These are phyloP conservation scores for Leptodactylus fallax DNA, from an alignment of 2,797 vertebrate species.

Conservation along the genomic window DNA sequence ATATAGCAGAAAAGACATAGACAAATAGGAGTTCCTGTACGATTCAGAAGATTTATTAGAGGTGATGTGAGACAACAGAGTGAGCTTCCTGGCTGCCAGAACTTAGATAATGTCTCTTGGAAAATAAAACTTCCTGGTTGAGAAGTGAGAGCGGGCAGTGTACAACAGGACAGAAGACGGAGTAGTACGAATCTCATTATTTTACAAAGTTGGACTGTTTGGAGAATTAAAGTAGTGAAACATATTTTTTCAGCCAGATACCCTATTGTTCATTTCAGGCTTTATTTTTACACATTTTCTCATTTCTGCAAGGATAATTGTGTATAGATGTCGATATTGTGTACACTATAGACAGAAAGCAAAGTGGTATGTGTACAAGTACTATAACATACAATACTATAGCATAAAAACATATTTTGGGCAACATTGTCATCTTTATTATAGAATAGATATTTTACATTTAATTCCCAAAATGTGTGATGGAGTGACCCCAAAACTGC, in stretches of 20 bases:
- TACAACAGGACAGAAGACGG: not conserved
- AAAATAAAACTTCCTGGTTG: conserved; percentile 18
- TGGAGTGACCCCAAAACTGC: not conserved
- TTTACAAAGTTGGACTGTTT: not conserved
- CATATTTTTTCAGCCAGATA: not conserved
- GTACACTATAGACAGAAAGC: too few species aligned
- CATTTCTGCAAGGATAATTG: too few species aligned
- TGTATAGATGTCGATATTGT: not conserved
- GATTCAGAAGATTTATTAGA: conserved; percentile 22
- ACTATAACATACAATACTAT: too few species aligned
- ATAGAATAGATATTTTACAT: not conserved
- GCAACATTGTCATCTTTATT: too few species aligned
- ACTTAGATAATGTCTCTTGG: conserved; percentile 27
- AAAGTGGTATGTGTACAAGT: too few species aligned
- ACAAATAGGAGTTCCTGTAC: conserved; percentile 5
- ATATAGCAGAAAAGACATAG: conserved; percentile 11
- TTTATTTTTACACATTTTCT: not conserved
- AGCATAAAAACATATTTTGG: too few species aligned
- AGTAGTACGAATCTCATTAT: not conserved
- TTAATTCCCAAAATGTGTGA: not conserved
- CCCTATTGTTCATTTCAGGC: not conserved
- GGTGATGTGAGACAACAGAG: conserved; percentile 10
- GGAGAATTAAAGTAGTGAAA: not conserved
- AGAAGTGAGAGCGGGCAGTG: not conserved
- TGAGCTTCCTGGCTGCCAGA: not conserved